These are phyloP conservation scores for Ectobius pallidus DNA, from an alignment of 2,888 invertebrate species.

Conservation along the genomic window DNA sequence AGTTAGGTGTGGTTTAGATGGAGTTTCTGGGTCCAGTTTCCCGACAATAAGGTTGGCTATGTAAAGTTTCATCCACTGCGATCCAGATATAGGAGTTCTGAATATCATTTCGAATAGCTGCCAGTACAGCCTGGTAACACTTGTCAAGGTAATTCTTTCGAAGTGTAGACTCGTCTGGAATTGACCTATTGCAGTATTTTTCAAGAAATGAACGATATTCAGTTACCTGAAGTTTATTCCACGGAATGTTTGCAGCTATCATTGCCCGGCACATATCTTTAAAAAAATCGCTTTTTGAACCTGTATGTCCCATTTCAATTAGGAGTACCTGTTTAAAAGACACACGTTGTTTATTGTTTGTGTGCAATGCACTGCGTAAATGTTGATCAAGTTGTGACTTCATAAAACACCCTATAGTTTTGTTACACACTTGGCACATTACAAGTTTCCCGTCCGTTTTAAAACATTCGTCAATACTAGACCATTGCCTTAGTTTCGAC, in stretches of 20 bases:
- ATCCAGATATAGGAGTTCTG: conserved; percentile 44
- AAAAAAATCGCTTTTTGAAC: neutral
- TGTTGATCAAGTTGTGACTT: too few relatives aligned
- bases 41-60: conserved; percentile 46
- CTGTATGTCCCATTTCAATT: too few relatives aligned
- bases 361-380: too few relatives aligned
- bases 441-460: too few relatives aligned
- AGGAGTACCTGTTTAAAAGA: too few relatives aligned
- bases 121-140: conserved; percentile 35
- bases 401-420: too few relatives aligned
- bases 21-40: neutral
- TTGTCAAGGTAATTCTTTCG: conserved; percentile 42
- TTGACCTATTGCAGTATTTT: neutral
- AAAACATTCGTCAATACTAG: too few relatives aligned
- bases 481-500: too few relatives aligned
- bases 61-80: conserved; percentile 43
- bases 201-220: neutral
- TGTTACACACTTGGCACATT: too few relatives aligned
- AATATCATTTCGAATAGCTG: conserved; percentile 40
- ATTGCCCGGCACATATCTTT: neutral
- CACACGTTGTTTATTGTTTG: too few relatives aligned
- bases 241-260: conserved; percentile 1
- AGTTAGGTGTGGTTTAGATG: too few relatives aligned
- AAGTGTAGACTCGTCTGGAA: conserved; percentile 42
- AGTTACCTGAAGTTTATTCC: neutral